Conservation (phyloP, 2,113 vertebrate genomes). For the Copsychus sechellarum region DNA sequence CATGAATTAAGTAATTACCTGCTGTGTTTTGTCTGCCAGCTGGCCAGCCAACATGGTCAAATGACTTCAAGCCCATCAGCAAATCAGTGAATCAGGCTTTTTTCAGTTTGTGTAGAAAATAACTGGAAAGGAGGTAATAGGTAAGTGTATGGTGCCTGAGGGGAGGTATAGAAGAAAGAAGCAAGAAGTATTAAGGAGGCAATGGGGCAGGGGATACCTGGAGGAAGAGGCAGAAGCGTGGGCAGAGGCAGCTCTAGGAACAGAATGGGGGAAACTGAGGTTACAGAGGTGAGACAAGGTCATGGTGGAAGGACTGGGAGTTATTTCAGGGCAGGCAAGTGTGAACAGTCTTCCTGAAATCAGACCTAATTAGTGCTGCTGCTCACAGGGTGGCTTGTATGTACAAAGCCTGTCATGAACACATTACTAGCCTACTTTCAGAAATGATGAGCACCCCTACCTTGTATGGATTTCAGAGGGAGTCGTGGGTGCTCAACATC, state of each 20-base stretch:
- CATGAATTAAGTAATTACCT: conserved; percentile 42
- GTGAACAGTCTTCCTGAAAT: not conserved
- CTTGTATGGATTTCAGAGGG: not conserved
- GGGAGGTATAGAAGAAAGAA: not conserved
- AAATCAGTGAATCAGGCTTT: not conserved
- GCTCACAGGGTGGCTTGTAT: not conserved
- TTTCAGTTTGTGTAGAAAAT: not conserved
- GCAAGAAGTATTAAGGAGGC: not conserved
- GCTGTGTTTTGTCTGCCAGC: conserved; percentile 44
- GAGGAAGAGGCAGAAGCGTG: not conserved
- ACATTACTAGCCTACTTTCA: not conserved
- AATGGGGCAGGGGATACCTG: not conserved
- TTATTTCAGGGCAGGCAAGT: not conserved
- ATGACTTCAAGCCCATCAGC: not conserved
- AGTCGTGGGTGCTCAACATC: not conserved
- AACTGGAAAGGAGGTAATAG: not conserved
- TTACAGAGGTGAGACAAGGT: not conserved
- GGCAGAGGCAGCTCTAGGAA: not conserved
- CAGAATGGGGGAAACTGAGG: not conserved
- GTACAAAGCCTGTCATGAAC: not conserved
- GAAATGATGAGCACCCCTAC: not conserved
- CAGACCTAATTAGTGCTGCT: not conserved
- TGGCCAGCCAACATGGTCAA: not conserved
- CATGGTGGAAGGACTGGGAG: not conserved
- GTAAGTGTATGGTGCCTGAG: not conserved